Evolutionary conservation across 2,797 vertebrate species (phyloP), one percentile per base, ranked within the genome.

Genomic region (Helicolenus hilgendorfi): DNA sequence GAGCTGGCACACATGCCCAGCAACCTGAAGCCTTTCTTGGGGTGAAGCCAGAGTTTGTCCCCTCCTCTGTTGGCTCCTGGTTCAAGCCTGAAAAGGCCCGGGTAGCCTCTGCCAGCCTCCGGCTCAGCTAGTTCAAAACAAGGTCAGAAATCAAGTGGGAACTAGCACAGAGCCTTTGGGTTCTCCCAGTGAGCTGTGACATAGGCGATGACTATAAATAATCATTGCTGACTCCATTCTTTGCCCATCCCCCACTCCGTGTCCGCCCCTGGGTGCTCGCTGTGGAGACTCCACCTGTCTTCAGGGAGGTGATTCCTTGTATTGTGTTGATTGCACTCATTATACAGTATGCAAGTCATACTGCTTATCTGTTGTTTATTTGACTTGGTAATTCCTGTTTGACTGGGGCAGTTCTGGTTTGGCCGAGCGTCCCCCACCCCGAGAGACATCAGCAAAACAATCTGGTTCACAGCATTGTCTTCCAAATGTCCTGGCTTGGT

Each of bases 191-290:
- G 58, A 88, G 84, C 74, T 78, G 69, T 83, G 75, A 67, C 81
- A 85, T 75, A 72, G 76, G 35, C 62, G 33, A n/a, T 22, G 60
- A 72, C 93, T 96, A 95, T 94, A 86, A 95, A 95, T 95, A 95
- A 68, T 81, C 79, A 68, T 26, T 62, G 89, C 77, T 84, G 87
- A 90, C 83, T 81, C 33, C 58, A 36, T 81, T 74, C 38, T 65
- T 63, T 31, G 29, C 89, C 85, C 68, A 18, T 67, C 88, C 93
- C 88, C 89, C 79, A 55, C 45, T n/a, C 68, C 6, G 41, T 24
- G 13, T 71, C 35, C 5, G 5, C 77, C 83, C 14, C 55, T 71
- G 72, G 38, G 64, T 11, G 7, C 69, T 41, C 1, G 7, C 85
- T 60, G 65, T 24, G 45, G 70, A 81, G 84, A 89, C 68, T 73